Conservation (phyloP, 2,888 invertebrate species). For the Epinotia demarniana region DNA sequence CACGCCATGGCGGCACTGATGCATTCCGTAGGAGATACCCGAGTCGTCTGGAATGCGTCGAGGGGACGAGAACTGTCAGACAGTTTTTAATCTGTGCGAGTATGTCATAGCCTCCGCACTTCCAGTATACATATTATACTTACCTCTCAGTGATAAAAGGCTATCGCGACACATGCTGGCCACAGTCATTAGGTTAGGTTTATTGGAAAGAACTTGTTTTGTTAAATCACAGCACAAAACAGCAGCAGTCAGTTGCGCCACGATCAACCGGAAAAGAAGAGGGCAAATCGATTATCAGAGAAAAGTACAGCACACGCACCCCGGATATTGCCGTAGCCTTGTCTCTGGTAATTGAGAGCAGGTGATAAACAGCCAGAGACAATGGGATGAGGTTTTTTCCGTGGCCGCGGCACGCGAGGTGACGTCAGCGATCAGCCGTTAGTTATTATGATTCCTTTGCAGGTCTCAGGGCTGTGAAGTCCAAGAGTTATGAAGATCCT, state of each 20-base stretch:
- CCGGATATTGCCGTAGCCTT: slow-evolving; percentile 33
- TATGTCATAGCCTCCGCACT: too few relatives aligned
- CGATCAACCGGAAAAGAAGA: slow-evolving; percentile 22
- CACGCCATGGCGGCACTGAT: too few relatives aligned
- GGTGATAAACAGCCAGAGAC: slow-evolving; percentile 39
- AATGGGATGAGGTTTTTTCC: slow-evolving; percentile 45
- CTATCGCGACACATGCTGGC: too few relatives aligned
- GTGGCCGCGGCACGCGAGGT: slow-evolving; percentile 37
- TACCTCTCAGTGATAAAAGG: too few relatives aligned
- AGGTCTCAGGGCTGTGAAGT: too few relatives aligned
- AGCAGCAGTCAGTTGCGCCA: slow-evolving; percentile 10
- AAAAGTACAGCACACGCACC: slow-evolving; percentile 38
- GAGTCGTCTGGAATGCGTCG: too few relatives aligned
- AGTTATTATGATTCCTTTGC: background rate
- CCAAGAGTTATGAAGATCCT: too few relatives aligned
- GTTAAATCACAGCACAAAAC: background rate
- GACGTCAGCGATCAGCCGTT: slow-evolving; percentile 11
- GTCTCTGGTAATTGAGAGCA: slow-evolving; percentile 19
- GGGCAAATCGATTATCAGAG: slow-evolving; percentile 37
- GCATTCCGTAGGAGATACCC: too few relatives aligned
- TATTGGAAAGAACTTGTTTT: background rate
- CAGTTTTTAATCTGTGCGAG: too few relatives aligned
- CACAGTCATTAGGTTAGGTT: too few relatives aligned
- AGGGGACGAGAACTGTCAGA: too few relatives aligned
- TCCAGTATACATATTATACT: too few relatives aligned